These are phyloP conservation scores for Listronotus oregonensis DNA, from an alignment of 1,140 invertebrate species.

Conservation along the genomic window DNA sequence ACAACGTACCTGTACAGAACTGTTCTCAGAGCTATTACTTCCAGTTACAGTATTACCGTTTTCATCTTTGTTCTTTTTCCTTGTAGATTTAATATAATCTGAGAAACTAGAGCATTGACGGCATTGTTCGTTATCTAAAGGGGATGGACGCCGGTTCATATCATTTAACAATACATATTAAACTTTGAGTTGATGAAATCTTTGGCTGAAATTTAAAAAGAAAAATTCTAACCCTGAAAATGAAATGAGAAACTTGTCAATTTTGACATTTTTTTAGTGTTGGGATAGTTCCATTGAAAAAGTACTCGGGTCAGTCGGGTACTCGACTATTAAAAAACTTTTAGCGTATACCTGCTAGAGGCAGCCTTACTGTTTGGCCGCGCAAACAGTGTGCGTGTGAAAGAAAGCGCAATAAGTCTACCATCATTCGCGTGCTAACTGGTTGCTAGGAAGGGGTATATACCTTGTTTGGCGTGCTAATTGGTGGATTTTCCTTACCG, in stretches of 20 bases:
- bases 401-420: too few relatives aligned
- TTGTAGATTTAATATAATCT: constrained; percentile 51
- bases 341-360: too few relatives aligned
- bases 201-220: constrained; percentile 14
- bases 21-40: not conserved
- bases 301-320: not conserved
- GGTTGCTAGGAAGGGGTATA: too few relatives aligned
- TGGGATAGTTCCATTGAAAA: not conserved
- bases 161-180: constrained; percentile 23
- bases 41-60: constrained; percentile 24
- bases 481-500: too few relatives aligned
- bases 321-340: not conserved
- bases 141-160: constrained; percentile 47
- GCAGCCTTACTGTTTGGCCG: too few relatives aligned
- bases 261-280: constrained; percentile 15
- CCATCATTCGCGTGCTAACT: too few relatives aligned
- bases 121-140: constrained; percentile 53
- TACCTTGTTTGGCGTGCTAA: too few relatives aligned
- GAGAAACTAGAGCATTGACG: constrained; percentile 53
- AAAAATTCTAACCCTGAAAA: not conserved
- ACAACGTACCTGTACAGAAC: constrained; percentile 3
- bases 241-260: constrained; percentile 28
- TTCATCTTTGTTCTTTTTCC: constrained; percentile 43
- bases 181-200: not conserved
- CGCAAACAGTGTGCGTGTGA: too few relatives aligned